phyloP scores from a whole-genome alignment of 1,140 invertebrate species.

The Drosophila pectinifera region DNA sequence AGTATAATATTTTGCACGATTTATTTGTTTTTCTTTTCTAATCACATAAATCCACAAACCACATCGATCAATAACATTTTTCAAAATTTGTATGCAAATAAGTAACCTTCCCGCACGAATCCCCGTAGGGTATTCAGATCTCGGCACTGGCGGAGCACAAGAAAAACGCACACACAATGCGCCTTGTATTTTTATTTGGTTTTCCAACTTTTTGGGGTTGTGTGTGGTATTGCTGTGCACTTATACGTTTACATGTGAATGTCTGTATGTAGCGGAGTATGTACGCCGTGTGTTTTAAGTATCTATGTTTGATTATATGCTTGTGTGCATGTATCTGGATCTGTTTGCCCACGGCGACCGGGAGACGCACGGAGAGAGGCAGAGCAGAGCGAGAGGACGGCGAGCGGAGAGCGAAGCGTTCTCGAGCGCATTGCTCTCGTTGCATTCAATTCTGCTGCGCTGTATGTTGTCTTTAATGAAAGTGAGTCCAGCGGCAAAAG shows the following conservation, averaged over 20 bases:
- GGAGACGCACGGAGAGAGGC: slow-evolving; percentile 3
- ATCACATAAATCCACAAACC: not conserved
- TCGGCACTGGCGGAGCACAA: slow-evolving; percentile 38
- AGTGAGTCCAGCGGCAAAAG: slow-evolving; percentile 75
- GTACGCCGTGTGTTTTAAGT: slow-evolving; percentile 38
- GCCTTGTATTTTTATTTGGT: slow-evolving; percentile 81
- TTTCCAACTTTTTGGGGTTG: slow-evolving; percentile 81
- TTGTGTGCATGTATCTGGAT: slow-evolving; percentile 62
- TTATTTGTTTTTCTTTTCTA: too few species aligned
- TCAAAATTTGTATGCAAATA: not conserved
- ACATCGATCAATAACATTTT: not conserved
- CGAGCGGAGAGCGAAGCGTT: slow-evolving; percentile 32
- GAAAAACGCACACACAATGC: slow-evolving; percentile 67
- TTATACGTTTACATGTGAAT: slow-evolving; percentile 48
- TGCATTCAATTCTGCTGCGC: slow-evolving; percentile 66
- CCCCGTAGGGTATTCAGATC: slow-evolving; percentile 23
- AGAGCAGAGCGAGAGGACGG: slow-evolving; percentile 19
- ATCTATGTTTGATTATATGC: slow-evolving; percentile 46
- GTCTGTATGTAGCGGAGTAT: slow-evolving; percentile 34
- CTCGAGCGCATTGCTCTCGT: slow-evolving; percentile 63
- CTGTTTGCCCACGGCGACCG: slow-evolving; percentile 53
- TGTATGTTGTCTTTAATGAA: slow-evolving; percentile 71
- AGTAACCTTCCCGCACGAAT: too few species aligned
- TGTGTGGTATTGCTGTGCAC: slow-evolving; percentile 67
- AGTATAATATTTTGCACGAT: not conserved